phyloP scores from a whole-genome alignment of 1,140 invertebrate genomes.

The Leptonema lineaticorne region DNA sequence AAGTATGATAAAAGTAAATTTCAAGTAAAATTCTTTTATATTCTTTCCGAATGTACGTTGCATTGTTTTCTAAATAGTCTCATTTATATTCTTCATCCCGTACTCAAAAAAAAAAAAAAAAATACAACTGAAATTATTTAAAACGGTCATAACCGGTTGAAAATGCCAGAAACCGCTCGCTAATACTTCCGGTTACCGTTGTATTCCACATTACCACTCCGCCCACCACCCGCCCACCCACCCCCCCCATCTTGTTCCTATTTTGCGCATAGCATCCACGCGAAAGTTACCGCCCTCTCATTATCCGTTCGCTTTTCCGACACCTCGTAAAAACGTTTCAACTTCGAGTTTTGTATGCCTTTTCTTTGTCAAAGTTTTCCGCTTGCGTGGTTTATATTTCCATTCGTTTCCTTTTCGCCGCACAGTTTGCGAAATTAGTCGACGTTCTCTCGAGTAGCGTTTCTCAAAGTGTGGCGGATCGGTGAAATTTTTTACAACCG shows the following conservation, averaged over 20 bases:
- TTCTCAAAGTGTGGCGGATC: neutral
- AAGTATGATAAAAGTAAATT: too few relatives aligned
- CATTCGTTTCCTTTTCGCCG: conserved; percentile 3
- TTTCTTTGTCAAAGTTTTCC: conserved; percentile 16
- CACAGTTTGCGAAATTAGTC: neutral
- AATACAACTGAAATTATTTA: too few relatives aligned
- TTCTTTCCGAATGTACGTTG: too few relatives aligned
- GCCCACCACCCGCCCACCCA: neutral
- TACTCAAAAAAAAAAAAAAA: too few relatives aligned
- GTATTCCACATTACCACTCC: neutral
- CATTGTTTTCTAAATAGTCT: too few relatives aligned
- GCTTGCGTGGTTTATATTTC: neutral
- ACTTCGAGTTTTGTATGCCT: conserved; percentile 10
- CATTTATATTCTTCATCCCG: too few relatives aligned
- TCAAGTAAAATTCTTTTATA: too few relatives aligned
- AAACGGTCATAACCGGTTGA: too few relatives aligned
- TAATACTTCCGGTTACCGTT: neutral
- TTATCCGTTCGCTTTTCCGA: neutral
- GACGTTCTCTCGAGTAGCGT: neutral
- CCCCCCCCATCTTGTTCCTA: neutral
- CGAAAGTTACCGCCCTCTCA: neutral
- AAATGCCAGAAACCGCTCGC: too few relatives aligned
- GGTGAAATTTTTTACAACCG: neutral
- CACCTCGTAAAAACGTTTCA: conserved; percentile 18
- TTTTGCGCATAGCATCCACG: too few relatives aligned